These are phyloP conservation scores for Schizothorax lantsangensis DNA, from an alignment of 2,797 vertebrate genomes.

Conservation along the genomic window DNA sequence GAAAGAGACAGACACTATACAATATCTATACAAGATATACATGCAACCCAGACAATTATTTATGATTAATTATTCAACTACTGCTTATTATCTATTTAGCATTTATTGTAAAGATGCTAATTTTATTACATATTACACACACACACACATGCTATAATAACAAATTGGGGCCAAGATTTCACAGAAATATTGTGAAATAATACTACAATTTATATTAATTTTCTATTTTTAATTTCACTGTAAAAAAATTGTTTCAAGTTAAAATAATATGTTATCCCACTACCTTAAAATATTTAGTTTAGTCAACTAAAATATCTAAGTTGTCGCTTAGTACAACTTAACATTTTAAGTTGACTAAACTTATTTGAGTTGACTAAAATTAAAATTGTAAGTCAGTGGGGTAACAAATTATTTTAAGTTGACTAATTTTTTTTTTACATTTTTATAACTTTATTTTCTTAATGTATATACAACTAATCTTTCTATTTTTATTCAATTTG, in stretches of 20 bases:
- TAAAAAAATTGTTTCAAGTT: background rate
- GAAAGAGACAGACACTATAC: background rate
- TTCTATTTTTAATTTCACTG: background rate
- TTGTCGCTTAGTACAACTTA: background rate
- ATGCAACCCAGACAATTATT: background rate
- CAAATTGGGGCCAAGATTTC: background rate
- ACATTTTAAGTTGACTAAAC: background rate
- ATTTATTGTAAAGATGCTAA: background rate
- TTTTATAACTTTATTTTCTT: too few relatives aligned
- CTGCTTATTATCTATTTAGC: background rate
- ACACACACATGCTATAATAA: background rate
- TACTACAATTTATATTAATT: background rate
- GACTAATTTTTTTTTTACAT: too few relatives aligned
- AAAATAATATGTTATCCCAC: too few relatives aligned
- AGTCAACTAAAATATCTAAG: background rate
- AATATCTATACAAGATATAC: background rate
- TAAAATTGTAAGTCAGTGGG: too few relatives aligned
- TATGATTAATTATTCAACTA: background rate
- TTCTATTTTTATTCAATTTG: too few relatives aligned
- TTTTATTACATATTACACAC: background rate
- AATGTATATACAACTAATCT: too few relatives aligned
- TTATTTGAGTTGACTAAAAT: background rate
- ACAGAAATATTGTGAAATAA: background rate
- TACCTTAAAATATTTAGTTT: background rate
- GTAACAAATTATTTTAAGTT: background rate